These are phyloP conservation scores for Malurus cyaneus DNA, from an alignment of 2,113 vertebrate genomes.

Conservation along the genomic window DNA sequence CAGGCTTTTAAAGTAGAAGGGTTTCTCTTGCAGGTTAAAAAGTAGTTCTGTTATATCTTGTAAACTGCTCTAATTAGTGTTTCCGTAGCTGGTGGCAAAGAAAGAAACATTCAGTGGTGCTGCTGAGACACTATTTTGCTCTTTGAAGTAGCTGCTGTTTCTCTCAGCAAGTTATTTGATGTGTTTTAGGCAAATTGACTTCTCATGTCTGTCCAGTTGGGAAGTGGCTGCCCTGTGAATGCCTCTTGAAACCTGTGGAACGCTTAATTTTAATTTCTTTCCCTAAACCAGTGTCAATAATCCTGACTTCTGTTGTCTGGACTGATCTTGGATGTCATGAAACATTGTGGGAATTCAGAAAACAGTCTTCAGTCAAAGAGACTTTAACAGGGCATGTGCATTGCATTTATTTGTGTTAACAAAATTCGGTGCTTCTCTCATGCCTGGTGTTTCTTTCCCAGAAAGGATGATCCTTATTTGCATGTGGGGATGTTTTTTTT, in stretches of 20 bases:
- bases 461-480: neutral
- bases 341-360: neutral
- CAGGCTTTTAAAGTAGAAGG: neutral
- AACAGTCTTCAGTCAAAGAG: neutral
- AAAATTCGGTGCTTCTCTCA: neutral
- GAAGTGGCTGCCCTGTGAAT: neutral
- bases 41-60: neutral
- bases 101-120: neutral
- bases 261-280: neutral
- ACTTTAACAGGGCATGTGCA: fast-evolving
- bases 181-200: neutral
- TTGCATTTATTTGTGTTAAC: neutral
- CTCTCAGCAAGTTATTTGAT: neutral
- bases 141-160: neutral
- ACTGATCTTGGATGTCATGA: neutral
- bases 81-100: neutral
- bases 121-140: fast-evolving
- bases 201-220: fast-evolving
- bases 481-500: neutral
- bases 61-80: neutral
- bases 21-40: neutral
- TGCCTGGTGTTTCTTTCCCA: neutral
- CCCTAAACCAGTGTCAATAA: neutral
- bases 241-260: neutral
- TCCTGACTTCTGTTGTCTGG: neutral